Evolutionary conservation across 1,140 invertebrate species (phyloP).

Genomic region (Drosophila parabipectinata): DNA sequence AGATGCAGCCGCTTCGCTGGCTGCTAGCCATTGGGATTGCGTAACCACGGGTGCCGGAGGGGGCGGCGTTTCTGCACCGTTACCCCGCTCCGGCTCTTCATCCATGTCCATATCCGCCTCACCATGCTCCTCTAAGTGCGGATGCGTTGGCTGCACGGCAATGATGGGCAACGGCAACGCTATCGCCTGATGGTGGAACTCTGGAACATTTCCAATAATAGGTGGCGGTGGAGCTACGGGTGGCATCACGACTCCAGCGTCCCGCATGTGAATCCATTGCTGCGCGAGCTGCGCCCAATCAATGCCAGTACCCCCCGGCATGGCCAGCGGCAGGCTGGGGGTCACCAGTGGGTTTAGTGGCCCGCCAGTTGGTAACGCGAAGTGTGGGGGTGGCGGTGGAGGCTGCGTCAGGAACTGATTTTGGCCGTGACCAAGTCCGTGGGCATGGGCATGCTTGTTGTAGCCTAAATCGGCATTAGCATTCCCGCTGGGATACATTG

Average conservation of each 20-base stretch:
- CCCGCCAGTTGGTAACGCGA: slow-evolving; percentile 75
- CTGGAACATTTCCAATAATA: slow-evolving; percentile 56
- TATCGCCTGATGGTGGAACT: slow-evolving; percentile 42
- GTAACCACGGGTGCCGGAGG: slow-evolving; percentile 56
- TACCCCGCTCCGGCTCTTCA: slow-evolving; percentile 85
- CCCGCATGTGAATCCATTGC: slow-evolving; percentile 99
- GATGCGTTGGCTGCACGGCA: not conserved
- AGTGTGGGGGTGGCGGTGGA: slow-evolving; percentile 34
- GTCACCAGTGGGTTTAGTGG: slow-evolving; percentile 85
- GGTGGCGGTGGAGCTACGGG: slow-evolving; percentile 66
- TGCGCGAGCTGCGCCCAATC: slow-evolving; percentile 98
- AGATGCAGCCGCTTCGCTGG: slow-evolving; percentile 2
- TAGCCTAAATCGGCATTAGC: slow-evolving; percentile 67
- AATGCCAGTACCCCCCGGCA: slow-evolving; percentile 86
- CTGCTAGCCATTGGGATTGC: slow-evolving; percentile 58
- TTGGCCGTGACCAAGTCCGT: slow-evolving; percentile 48
- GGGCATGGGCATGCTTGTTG: slow-evolving; percentile 72
- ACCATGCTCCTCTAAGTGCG: slow-evolving; percentile 86
- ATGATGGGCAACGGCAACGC: slow-evolving; percentile 15
- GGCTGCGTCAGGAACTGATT: slow-evolving; percentile 82
- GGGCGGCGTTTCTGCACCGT: slow-evolving; percentile 39
- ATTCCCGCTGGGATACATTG: slow-evolving; percentile 72
- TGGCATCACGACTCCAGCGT: slow-evolving; percentile 85
- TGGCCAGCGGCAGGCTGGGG: slow-evolving; percentile 58
- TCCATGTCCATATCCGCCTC: slow-evolving; percentile 94